Percentiles rank a stretch among this genome's conserved stretches.
phyloP scores from a whole-genome alignment of 2,888 invertebrate genomes.

The Saturnia pavonia region DNA sequence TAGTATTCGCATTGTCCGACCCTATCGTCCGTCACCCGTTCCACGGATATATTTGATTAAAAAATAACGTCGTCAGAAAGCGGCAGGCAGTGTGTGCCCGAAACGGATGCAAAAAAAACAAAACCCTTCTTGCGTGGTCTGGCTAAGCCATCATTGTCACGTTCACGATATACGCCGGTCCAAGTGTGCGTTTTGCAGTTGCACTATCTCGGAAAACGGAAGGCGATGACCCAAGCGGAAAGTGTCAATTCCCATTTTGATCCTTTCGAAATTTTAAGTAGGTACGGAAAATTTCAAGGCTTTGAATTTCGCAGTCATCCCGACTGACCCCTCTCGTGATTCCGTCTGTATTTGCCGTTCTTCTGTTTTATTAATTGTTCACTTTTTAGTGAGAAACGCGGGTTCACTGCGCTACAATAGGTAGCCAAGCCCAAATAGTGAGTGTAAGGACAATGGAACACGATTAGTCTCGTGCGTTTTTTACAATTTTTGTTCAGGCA shows the following conservation, averaged over 20 bases:
- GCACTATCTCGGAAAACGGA: slow-evolving; percentile 69
- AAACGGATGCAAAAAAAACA: slow-evolving; percentile 69
- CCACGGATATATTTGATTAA: slow-evolving; percentile 83
- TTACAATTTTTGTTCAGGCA: slow-evolving; percentile 60
- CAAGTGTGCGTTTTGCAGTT: slow-evolving; percentile 64
- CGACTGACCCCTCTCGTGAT: slow-evolving; percentile 31
- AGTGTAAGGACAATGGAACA: slow-evolving; percentile 68
- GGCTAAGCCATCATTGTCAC: slow-evolving; percentile 80
- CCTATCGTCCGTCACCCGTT: slow-evolving; percentile 80
- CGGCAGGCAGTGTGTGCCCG: slow-evolving; percentile 60
- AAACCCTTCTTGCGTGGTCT: slow-evolving; percentile 61
- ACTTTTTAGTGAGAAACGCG: slow-evolving; percentile 63
- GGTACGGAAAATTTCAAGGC: slow-evolving; percentile 33
- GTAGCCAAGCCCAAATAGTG: slow-evolving; percentile 60
- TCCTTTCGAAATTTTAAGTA: slow-evolving; percentile 38
- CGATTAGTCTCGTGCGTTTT: slow-evolving; percentile 60
- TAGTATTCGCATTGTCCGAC: slow-evolving; percentile 76
- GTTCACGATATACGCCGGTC: slow-evolving; percentile 53
- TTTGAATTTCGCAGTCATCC: slow-evolving; percentile 35
- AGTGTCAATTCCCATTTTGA: slow-evolving; percentile 38
- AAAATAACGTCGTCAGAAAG: slow-evolving; percentile 83
- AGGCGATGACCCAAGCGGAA: slow-evolving; percentile 43
- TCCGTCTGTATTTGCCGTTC: slow-evolving; percentile 50
- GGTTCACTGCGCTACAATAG: slow-evolving; percentile 57
- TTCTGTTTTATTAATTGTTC: slow-evolving; percentile 68